Conservation (phyloP, 2,113 vertebrate species). For the Mormoops blainvillei region DNA sequence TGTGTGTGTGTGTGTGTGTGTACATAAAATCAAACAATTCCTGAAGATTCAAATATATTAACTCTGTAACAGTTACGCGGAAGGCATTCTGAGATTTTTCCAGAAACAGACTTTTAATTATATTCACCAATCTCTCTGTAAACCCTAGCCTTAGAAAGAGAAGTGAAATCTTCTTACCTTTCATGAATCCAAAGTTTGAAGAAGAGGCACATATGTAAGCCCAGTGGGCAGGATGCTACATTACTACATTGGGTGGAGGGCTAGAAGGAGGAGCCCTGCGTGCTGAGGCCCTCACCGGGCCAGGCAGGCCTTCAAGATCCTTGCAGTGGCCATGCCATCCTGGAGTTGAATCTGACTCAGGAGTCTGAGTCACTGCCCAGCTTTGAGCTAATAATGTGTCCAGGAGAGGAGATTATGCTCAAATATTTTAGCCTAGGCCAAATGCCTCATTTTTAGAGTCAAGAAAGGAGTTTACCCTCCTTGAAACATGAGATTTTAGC, state of each 20-base stretch:
- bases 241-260: not conserved
- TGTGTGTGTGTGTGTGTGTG: no score
- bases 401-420: not conserved
- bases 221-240: not conserved
- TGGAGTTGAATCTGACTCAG: not conserved
- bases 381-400: not conserved
- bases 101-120: not conserved
- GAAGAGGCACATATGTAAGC: fast-evolving
- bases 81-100: not conserved
- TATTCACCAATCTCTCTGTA: not conserved
- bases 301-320: fast-evolving
- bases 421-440: not conserved
- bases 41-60: not conserved
- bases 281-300: fast-evolving
- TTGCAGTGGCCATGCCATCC: not conserved
- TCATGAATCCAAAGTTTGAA: not conserved
- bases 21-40: not conserved
- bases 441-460: not conserved
- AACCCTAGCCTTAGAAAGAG: not conserved
- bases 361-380: not conserved
- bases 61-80: not conserved
- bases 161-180: not conserved
- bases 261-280: not conserved
- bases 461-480: not conserved
- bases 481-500: not conserved